A percentile compares a stretch with the other conserved stretches of the same genome.
phyloP scores from a whole-genome alignment of 2,888 invertebrate genomes.

The Scaptomyza cyrtandrae region DNA sequence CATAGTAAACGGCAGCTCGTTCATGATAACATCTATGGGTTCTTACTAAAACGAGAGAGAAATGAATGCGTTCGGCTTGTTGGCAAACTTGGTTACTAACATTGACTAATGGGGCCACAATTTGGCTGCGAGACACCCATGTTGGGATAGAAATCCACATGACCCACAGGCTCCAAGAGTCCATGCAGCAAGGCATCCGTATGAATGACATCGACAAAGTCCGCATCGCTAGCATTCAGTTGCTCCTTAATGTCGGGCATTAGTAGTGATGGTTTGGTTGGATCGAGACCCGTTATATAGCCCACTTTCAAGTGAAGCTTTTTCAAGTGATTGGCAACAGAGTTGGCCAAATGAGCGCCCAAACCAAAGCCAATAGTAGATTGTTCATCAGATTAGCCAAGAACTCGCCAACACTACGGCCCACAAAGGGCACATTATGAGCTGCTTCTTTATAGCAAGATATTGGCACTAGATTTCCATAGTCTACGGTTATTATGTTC shows the following conservation, averaged over 20 bases:
- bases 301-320: background rate
- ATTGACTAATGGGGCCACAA: constrained; percentile 77
- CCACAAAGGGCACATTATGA: constrained; percentile 86
- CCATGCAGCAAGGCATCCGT: constrained; percentile 87
- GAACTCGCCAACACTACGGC: constrained; percentile 86
- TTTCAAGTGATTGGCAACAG: background rate
- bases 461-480: constrained; percentile 86
- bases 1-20: background rate
- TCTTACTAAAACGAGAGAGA: background rate
- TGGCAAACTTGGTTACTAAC: constrained; percentile 6
- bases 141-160: constrained; percentile 87
- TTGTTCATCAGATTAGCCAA: constrained; percentile 67
- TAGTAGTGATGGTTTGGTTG: constrained; percentile 86
- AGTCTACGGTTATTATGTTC: constrained; percentile 87
- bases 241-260: constrained; percentile 84
- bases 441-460: constrained; percentile 87
- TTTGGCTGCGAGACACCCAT: constrained; percentile 87
- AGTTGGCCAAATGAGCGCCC: background rate
- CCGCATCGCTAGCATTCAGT: constrained; percentile 86
- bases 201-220: constrained; percentile 88
- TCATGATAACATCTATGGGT: background rate
- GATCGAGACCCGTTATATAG: constrained; percentile 86
- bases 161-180: constrained; percentile 85
- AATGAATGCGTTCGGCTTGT: too few species aligned
- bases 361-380: background rate